phyloP scores from a whole-genome alignment of 2,113 vertebrate genomes.

The Cryptomyrus ogoouensis region DNA sequence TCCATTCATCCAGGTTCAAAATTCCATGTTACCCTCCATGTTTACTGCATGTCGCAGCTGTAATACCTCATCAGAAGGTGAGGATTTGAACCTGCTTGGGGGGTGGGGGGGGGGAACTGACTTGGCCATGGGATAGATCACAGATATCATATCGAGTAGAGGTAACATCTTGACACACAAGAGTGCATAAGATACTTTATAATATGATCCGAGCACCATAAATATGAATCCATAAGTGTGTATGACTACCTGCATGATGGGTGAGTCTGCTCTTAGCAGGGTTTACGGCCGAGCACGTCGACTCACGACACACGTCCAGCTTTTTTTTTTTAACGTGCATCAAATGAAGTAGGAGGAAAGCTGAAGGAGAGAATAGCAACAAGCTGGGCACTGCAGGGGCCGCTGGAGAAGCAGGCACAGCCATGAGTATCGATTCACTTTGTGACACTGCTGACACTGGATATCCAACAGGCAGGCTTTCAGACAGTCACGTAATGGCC shows the following conservation, averaged over 20 bases:
- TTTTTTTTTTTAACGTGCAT: background rate
- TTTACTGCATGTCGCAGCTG: background rate
- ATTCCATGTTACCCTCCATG: background rate
- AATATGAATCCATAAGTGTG: background rate
- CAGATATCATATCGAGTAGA: background rate
- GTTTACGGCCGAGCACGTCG: background rate
- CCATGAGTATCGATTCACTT: background rate
- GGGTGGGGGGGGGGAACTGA: background rate
- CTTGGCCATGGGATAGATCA: background rate
- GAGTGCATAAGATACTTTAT: background rate
- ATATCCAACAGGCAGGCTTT: background rate
- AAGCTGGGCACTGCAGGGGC: background rate
- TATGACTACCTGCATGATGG: background rate
- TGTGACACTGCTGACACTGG: background rate
- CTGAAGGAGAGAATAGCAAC: background rate
- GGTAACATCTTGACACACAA: background rate
- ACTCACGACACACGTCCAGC: background rate
- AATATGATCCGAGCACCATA: background rate
- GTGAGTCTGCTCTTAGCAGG: background rate
- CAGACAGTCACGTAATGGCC: background rate
- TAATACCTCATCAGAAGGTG: background rate
- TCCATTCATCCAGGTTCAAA: background rate
- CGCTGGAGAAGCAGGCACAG: too few species aligned
- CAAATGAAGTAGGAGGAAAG: background rate
- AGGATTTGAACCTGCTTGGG: background rate